A percentile compares a stretch with the other conserved stretches of the same genome.
These are phyloP conservation scores for Heteractis magnifica DNA, from an alignment of 92 coral and sea anemone species.

Conservation along the genomic window DNA sequence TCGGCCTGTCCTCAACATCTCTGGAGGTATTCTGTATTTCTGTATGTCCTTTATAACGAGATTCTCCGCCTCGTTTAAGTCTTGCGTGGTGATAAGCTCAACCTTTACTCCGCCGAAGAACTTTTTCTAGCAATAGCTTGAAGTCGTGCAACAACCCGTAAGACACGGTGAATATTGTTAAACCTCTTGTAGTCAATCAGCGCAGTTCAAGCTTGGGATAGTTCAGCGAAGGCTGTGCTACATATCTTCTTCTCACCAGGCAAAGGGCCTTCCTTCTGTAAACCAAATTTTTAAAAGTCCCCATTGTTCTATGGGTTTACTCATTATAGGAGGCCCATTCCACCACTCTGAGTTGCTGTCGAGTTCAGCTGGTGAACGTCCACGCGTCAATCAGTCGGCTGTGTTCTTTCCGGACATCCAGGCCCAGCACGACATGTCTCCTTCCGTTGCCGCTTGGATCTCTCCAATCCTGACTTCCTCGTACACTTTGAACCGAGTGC, in stretches of 20 bases:
- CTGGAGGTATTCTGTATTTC: neutral
- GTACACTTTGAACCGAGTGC: conserved; percentile 53
- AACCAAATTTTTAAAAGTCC: too few species aligned
- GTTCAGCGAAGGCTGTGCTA: conserved; percentile 11
- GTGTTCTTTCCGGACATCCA: conserved; percentile 19
- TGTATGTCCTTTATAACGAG: conserved; percentile 29
- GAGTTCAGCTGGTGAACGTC: conserved; percentile 7
- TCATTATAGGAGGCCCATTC: too few species aligned
- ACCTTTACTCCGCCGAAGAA: conserved; percentile 37
- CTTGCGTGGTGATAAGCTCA: conserved; percentile 16
- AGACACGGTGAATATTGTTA: conserved; percentile 51
- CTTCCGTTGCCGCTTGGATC: conserved; percentile 47
- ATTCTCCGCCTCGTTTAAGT: conserved; percentile 27
- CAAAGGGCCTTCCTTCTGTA: too few species aligned
- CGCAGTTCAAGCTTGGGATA: conserved; percentile 19
- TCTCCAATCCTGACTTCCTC: too few species aligned
- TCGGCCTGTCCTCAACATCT: neutral
- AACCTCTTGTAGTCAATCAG: conserved; percentile 47
- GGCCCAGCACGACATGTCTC: conserved; percentile 40
- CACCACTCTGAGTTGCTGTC: too few species aligned
- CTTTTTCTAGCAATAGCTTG: conserved; percentile 28
- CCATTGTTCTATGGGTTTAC: too few species aligned
- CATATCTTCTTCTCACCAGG: too few species aligned
- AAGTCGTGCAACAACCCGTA: conserved; percentile 53
- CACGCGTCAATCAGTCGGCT: conserved; percentile 49